A percentile compares a stretch with the other conserved stretches of the same genome.
Evolutionary conservation across 1,140 invertebrate species (phyloP).

Genomic region (Zaprionus africanus): DNA sequence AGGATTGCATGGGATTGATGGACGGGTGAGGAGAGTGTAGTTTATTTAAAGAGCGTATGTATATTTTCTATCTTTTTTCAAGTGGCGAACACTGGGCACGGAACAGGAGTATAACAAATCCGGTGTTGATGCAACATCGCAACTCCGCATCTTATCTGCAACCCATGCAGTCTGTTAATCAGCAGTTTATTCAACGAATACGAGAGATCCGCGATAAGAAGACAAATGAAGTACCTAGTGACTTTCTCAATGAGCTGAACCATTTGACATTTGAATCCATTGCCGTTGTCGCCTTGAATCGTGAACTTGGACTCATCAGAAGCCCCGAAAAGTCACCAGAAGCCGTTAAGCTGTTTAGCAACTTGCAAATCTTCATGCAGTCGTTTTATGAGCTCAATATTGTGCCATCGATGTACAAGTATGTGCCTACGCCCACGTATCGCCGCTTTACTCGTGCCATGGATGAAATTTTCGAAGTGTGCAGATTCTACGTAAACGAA

Average conservation of each 20-base stretch:
- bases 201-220: constrained; percentile 67
- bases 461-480: constrained; percentile 52
- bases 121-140: constrained; percentile 59
- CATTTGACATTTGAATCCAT: constrained; percentile 40
- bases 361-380: constrained; percentile 15
- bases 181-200: constrained; percentile 88
- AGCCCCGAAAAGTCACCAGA: constrained; percentile 84
- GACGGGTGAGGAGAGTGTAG: constrained; percentile 17
- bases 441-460: constrained; percentile 85
- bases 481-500: constrained; percentile 47
- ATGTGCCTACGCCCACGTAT: constrained; percentile 85
- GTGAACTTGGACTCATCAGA: constrained; percentile 47
- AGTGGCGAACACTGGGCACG: constrained; percentile 54
- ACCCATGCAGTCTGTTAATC: constrained; percentile 81
- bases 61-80: neutral
- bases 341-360: constrained; percentile 24
- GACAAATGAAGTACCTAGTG: constrained; percentile 31
- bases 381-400: constrained; percentile 85
- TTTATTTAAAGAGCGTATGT: neutral
- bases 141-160: constrained; percentile 51
- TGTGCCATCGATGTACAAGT: constrained; percentile 86
- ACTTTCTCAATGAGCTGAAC: constrained; percentile 35
- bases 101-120: constrained; percentile 41
- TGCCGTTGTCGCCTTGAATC: constrained; percentile 31
- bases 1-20: constrained; percentile 50